These are phyloP conservation scores for Columbina picui DNA, from an alignment of 2,113 vertebrate species.

Conservation along the genomic window DNA sequence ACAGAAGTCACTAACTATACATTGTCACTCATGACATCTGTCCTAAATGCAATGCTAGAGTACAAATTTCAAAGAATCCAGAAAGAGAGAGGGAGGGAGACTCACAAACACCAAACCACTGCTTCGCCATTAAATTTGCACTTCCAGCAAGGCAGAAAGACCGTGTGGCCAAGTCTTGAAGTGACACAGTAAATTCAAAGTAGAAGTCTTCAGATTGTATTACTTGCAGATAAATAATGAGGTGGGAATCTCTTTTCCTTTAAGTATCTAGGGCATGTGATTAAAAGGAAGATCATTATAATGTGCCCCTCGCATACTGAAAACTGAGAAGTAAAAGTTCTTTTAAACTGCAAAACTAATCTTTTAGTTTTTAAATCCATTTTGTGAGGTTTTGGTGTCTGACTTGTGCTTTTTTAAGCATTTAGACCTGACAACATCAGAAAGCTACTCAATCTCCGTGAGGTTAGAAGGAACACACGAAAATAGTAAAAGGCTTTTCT, in stretches of 20 bases:
- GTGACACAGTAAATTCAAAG: not conserved
- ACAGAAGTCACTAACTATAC: not conserved
- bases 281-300: not conserved
- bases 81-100: not conserved
- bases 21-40: not conserved
- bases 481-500: not conserved
- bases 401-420: not conserved
- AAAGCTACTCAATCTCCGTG: not conserved
- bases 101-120: not conserved
- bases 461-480: not conserved
- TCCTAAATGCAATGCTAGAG: not conserved
- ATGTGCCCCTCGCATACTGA: not conserved
- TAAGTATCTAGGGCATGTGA: not conserved
- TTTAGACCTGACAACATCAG: not conserved
- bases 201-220: not conserved
- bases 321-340: not conserved
- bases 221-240: not conserved
- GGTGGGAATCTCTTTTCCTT: not conserved
- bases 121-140: not conserved
- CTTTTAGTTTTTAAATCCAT: not conserved
- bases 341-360: not conserved
- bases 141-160: not conserved
- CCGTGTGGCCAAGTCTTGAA: fast-evolving
- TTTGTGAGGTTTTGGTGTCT: not conserved
- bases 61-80: not conserved